phyloP scores from a whole-genome alignment of 2,888 invertebrate species.

The Yponomeuta plumbellus region DNA sequence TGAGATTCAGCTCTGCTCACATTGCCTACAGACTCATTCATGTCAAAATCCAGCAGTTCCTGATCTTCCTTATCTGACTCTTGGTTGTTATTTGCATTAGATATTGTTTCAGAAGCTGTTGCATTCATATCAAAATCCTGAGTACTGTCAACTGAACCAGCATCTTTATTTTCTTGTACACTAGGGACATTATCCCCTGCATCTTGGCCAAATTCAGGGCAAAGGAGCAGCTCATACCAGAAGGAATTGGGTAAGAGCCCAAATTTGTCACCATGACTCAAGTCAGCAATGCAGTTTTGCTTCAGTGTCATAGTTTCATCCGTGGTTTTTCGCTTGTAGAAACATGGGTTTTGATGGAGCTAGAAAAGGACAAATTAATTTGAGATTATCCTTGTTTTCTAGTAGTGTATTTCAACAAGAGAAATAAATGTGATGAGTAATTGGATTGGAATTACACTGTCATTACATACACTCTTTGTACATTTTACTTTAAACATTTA shows the following conservation, averaged over 20 bases:
- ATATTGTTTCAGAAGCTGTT: not conserved
- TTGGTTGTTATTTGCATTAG: constrained; percentile 15
- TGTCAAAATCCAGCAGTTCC: constrained; percentile 23
- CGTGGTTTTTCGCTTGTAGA: constrained; percentile 45
- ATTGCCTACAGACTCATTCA: constrained; percentile 25
- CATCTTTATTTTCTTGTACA: constrained; percentile 8
- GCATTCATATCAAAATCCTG: constrained; percentile 4
- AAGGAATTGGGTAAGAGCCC: constrained; percentile 65
- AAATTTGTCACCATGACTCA: constrained; percentile 69
- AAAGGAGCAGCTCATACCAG: constrained; percentile 64
- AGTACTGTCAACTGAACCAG: constrained; percentile 11
- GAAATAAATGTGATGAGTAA: too few species aligned
- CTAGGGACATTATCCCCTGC: not conserved
- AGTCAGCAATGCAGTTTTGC: constrained; percentile 39
- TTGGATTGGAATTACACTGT: too few species aligned
- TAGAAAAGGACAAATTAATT: constrained; percentile 35
- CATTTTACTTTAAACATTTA: too few species aligned
- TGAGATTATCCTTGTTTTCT: constrained; percentile 11
- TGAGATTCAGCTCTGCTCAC: constrained; percentile 31
- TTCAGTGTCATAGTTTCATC: constrained; percentile 44
- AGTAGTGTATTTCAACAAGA: too few species aligned
- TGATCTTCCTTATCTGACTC: not conserved
- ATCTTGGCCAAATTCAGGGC: constrained; percentile 15
- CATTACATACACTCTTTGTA: too few species aligned
- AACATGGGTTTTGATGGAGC: constrained; percentile 76